Base-by-base conservation (phyloP, 1,140 invertebrate species). In the Drosophila mayri region DNA sequence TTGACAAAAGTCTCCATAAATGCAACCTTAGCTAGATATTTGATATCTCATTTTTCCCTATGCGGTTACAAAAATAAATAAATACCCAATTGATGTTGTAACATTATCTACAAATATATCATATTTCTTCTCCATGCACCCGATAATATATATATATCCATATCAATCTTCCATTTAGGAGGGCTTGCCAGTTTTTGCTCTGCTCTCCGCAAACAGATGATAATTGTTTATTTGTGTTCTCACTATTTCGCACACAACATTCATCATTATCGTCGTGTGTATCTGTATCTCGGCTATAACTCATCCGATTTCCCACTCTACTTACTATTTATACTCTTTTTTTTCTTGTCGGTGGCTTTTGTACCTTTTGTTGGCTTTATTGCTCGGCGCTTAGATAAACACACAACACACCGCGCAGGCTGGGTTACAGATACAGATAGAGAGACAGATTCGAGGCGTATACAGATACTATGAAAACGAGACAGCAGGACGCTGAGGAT, bases 351-450 rank as follows among this genome's bases (percentile, higher is more conserved):
- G 35, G 35, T 76, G 73, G 40, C 49, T 68, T 77, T 77, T 77
- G 54, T 68, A 77, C 74, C 74, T 77, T 75, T 74, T 74, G 70
- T 63, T 63, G 70, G 70, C 70, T 68, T 76, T 67, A 67, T 76
- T 59, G 44, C 35, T 49, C 22, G 47, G 49, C 43, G 73, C 74
- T 77, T 77, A 77, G 74, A 68, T 68, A 77, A 74, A 77, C 60
- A 65, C 30, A 55, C 32, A 57, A 28, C 35, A 38, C 9, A 38
- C 9, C 52, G 52, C 52, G 52, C 52, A 38, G 52, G 52, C 52
- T 38, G 52, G 4, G 52, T 61, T 38, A 40, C 22, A 52, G 40
- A 55, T 62, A 50, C 20, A 14, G 9, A 32, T 54, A 54, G 30
- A n/a, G 22, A 22, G 1, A 22, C 22, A 22, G 22, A 22, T 22